A percentile compares a stretch with the other conserved stretches of the same genome.
phyloP scores from a whole-genome alignment of 2,797 vertebrate genomes.

The Emys orbicularis region DNA sequence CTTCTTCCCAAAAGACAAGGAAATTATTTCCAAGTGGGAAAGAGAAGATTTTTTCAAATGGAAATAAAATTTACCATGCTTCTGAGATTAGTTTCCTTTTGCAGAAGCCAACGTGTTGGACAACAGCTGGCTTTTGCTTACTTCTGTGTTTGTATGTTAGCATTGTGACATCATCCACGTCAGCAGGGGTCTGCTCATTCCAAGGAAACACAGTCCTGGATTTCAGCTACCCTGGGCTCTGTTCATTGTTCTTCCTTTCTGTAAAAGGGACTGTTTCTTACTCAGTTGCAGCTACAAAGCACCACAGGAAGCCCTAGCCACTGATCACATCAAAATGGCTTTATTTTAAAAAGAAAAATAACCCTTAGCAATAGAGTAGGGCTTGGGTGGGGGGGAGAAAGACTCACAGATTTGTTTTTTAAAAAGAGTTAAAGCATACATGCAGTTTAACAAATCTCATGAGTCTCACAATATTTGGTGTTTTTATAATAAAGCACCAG shows the following conservation, averaged over 20 bases:
- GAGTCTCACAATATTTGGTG: not conserved
- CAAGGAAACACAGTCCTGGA: not conserved
- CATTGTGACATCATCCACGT: not conserved
- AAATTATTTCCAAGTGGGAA: not conserved
- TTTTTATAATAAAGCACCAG: not conserved
- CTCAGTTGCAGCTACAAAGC: not conserved
- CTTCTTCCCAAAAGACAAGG: not conserved
- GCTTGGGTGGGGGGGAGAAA: fast-evolving
- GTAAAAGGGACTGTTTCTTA: not conserved
- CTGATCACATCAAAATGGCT: not conserved
- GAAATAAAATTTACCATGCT: not conserved
- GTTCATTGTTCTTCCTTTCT: not conserved
- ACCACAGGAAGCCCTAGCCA: not conserved
- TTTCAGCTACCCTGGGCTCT: not conserved
- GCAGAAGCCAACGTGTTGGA: not conserved
- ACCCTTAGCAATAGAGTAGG: not conserved
- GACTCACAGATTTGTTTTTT: not conserved
- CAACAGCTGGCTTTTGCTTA: not conserved
- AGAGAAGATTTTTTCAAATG: not conserved
- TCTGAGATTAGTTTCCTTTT: not conserved
- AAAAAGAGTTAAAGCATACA: not conserved
- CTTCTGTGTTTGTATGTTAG: fast-evolving
- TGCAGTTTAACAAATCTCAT: not conserved
- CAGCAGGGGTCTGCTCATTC: fast-evolving
- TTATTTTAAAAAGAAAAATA: fast-evolving